These are phyloP conservation scores for Isurus oxyrinchus DNA, from an alignment of 2,113 vertebrate species.

Conservation along the genomic window DNA sequence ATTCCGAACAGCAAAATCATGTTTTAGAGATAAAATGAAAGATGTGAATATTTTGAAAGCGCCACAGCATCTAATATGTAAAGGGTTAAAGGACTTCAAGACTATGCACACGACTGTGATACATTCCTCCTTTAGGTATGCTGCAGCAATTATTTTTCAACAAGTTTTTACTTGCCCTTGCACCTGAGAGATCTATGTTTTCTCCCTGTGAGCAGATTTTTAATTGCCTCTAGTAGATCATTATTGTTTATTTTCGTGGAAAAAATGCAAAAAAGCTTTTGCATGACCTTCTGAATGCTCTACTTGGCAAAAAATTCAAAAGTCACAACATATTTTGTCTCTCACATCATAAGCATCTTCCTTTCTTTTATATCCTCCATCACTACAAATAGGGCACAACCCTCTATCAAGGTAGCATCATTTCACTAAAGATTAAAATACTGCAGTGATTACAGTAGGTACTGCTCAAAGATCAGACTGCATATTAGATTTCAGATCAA, in stretches of 20 bases:
- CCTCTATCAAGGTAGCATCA: background rate
- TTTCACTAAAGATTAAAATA: constrained; percentile 3
- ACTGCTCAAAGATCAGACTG: background rate
- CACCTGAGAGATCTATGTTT: background rate
- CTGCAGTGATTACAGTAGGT: background rate
- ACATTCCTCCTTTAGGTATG: background rate
- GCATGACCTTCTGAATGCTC: background rate
- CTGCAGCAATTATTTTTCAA: background rate
- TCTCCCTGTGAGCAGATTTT: background rate
- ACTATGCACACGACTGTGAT: background rate
- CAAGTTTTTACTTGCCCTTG: constrained; percentile 22
- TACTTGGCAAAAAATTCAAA: background rate
- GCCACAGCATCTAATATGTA: background rate
- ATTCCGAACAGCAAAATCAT: background rate
- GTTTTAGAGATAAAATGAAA: background rate
- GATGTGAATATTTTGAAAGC: background rate
- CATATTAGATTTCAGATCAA: background rate
- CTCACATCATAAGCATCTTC: background rate
- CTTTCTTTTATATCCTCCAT: background rate
- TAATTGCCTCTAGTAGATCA: background rate
- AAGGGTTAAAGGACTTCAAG: background rate
- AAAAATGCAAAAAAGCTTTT: background rate
- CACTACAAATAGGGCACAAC: background rate
- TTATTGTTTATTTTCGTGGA: background rate
- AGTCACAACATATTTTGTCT: background rate